Base-by-base conservation (phyloP, 2,113 vertebrate species). In the Cranoglanis bouderius region DNA sequence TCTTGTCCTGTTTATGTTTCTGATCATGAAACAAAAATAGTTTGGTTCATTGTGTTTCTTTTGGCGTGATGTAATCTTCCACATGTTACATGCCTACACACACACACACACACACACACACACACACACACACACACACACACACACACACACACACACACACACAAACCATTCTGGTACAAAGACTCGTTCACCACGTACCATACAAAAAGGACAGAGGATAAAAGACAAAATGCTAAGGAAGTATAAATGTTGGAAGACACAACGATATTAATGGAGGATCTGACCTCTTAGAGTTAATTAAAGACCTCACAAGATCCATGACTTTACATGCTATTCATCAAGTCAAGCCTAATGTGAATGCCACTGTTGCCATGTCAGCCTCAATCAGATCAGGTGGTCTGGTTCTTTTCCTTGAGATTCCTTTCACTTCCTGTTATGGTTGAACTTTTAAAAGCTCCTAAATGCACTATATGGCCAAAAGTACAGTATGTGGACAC, bases 301-400 rank as follows among this genome's bases (percentile, higher is more conserved):
- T 87, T 46, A 81, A 87, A 40, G 75, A 55, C n/a, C 29, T 57
- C 40, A 63, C 40, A 59, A 32, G 74, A 86, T 26, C 6, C n/a
- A 40, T 26, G n/a, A 82, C 77, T 82, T 82, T 26, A 21, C 43
- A 75, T 13, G 21, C 40, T 51, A 65, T 53, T 81, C 46, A 40
- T 81, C 43, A 82, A 67, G 59, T 57, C n/a, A 13, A 57, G 46
- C 32, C 75, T 38, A 80, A 59, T 46, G 40, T 18, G 46, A 40
- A 55, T 38, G 61, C 29, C 40, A 82, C 19, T 82, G 63, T 61
- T 3, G 51, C 70, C 51, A 75, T 40, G 70, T 55, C 59, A 63
- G 78, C 46, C 61, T 87, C 35, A 40, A 43, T 55, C 24, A 19
- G 24, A 70, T 51, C 78, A 55, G n/a, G n/a, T n/a, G n/a, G 29